Evolutionary conservation across 2,888 invertebrate species (phyloP).

Genomic region (Drosophila heteroneura): DNA sequence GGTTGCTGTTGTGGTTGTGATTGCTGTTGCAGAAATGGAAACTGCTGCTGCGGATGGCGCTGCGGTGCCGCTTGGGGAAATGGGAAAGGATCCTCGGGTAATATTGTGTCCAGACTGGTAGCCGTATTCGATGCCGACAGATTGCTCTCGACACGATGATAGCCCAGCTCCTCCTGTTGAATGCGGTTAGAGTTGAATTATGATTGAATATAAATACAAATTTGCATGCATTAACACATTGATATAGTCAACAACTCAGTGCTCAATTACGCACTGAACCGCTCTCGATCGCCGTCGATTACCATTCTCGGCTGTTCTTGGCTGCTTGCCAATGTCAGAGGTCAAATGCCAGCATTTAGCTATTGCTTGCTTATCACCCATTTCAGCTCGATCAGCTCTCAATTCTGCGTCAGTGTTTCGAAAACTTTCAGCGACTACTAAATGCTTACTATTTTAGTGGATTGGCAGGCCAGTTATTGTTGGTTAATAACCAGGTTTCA

Average conservation of each 20-base stretch:
- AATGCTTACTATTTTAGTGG: not conserved
- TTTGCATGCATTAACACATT: not conserved
- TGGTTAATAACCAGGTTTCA: too few species aligned
- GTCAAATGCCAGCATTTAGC: not conserved
- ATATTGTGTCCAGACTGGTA: conserved; percentile 87
- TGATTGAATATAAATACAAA: conserved; percentile 1
- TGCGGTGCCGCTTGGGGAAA: conserved; percentile 73
- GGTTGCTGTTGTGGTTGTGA: conserved; percentile 15
- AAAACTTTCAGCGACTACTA: not conserved
- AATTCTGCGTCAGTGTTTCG: not conserved
- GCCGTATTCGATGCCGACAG: conserved; percentile 88
- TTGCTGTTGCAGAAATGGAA: conserved; percentile 20
- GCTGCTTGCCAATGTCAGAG: not conserved
- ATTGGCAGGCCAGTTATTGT: not conserved
- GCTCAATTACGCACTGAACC: not conserved
- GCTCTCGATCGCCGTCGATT: not conserved
- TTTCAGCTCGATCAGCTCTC: not conserved
- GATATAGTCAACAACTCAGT: not conserved
- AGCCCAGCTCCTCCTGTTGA: conserved; percentile 81
- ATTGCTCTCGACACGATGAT: conserved; percentile 85
- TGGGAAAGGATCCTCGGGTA: conserved; percentile 84
- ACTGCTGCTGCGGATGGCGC: conserved; percentile 54
- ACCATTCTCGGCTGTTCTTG: not conserved
- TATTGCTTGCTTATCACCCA: not conserved
- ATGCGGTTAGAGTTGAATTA: not conserved